Conservation (phyloP, 2,888 invertebrate genomes). For the Nymphalis urticae region DNA sequence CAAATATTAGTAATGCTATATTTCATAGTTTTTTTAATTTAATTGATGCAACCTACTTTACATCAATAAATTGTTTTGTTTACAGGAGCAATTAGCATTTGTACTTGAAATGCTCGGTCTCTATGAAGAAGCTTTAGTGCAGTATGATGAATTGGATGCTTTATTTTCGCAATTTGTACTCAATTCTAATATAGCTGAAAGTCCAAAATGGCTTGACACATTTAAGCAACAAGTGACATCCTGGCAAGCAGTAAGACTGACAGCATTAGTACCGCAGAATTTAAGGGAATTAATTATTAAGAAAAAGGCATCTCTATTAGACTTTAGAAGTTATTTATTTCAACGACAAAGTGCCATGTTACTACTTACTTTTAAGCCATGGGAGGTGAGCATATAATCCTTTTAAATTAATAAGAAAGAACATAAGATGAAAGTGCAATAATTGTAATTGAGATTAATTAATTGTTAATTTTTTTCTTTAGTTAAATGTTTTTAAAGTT, state of each 20-base stretch:
- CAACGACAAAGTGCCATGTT: constrained; percentile 95
- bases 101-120: constrained; percentile 96
- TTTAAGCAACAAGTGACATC: constrained; percentile 90
- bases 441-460: too few relatives aligned
- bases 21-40: not conserved
- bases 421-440: too few relatives aligned
- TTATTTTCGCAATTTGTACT: constrained; percentile 97
- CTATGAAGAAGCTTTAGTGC: constrained; percentile 96
- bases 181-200: constrained; percentile 94
- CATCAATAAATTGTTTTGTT: constrained; percentile 29
- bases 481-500: not conserved
- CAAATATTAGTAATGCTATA: not conserved
- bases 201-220: constrained; percentile 91
- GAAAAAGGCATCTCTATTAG: constrained; percentile 87
- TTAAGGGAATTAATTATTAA: constrained; percentile 75
- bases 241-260: constrained; percentile 91
- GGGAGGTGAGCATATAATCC: constrained; percentile 84
- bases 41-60: constrained; percentile 2
- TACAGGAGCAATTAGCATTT: constrained; percentile 96
- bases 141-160: constrained; percentile 98
- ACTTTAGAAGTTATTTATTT: constrained; percentile 96
- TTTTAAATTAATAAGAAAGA: not conserved
- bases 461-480: too few relatives aligned
- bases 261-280: constrained; percentile 81
- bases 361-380: constrained; percentile 86